Percentiles rank a stretch among this genome's conserved stretches.
Evolutionary conservation across 2,888 invertebrate genomes (phyloP).

Genomic region (Phoenoteleia sp.): DNA sequence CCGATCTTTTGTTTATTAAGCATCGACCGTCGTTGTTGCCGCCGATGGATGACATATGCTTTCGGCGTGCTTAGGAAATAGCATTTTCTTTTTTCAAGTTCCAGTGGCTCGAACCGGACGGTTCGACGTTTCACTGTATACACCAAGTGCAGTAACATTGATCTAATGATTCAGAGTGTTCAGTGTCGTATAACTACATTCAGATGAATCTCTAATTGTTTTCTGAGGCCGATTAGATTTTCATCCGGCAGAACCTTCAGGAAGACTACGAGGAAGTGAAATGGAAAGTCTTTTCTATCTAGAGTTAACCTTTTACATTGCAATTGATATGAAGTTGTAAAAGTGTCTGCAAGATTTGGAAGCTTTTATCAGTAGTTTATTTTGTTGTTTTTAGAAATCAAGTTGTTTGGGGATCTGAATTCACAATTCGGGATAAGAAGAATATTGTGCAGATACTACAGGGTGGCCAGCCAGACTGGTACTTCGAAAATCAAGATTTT

Average conservation of each 20-base stretch:
- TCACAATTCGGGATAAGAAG: too few relatives aligned
- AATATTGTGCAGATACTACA: too few relatives aligned
- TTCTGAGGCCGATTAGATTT: neutral
- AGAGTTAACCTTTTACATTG: too few relatives aligned
- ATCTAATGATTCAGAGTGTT: conserved; percentile 21
- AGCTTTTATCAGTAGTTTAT: too few relatives aligned
- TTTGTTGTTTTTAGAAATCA: too few relatives aligned
- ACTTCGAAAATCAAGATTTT: too few relatives aligned
- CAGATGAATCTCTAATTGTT: neutral
- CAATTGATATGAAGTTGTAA: too few relatives aligned
- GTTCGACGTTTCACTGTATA: neutral
- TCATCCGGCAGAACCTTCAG: neutral
- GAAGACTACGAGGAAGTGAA: too few relatives aligned
- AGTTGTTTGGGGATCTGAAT: too few relatives aligned
- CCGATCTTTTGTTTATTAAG: neutral
- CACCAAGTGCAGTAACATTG: conserved; percentile 41
- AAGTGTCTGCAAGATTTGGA: too few relatives aligned
- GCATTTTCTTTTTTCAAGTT: neutral
- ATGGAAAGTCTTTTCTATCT: too few relatives aligned
- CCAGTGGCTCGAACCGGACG: neutral
- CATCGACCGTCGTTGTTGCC: neutral
- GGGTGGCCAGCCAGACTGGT: too few relatives aligned
- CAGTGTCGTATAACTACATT: neutral
- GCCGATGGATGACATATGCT: neutral
- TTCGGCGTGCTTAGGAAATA: conserved; percentile 21